Evolutionary conservation across 2,797 vertebrate genomes (phyloP).

Genomic region (Somateria mollissima): DNA sequence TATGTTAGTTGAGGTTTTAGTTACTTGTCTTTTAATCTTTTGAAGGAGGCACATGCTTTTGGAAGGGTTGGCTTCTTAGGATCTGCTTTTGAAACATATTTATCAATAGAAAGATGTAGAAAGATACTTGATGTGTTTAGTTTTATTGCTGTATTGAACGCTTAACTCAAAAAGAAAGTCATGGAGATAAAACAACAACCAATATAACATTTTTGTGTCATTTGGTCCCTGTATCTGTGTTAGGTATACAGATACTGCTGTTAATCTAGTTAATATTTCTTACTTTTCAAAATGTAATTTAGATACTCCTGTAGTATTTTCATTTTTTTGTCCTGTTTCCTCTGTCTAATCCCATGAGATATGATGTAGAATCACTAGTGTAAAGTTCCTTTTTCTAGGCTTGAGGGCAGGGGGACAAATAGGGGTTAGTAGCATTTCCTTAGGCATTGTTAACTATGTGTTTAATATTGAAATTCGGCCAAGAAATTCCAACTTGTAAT

Average conservation of each 20-base stretch:
- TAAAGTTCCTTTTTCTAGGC: constrained; percentile 51
- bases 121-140: background rate
- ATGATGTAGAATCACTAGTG: background rate
- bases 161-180: background rate
- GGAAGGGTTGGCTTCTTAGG: background rate
- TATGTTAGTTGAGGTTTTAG: background rate
- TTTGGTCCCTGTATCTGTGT: background rate
- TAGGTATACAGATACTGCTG: background rate
- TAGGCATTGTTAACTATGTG: constrained; percentile 32
- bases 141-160: background rate
- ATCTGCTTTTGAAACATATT: background rate
- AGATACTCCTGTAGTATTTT: constrained; percentile 14
- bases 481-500: constrained; percentile 37
- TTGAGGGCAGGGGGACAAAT: background rate
- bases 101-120: background rate
- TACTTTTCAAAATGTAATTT: background rate
- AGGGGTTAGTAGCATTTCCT: constrained; percentile 42
- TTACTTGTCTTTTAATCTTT: background rate
- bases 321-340: constrained; percentile 50
- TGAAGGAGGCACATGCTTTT: background rate
- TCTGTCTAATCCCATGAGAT: constrained; percentile 33
- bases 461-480: constrained; percentile 2
- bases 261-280: background rate
- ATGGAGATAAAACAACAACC: background rate
- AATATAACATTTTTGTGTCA: fast-evolving